Percentiles rank a stretch among this genome's conserved stretches.
phyloP scores from a whole-genome alignment of 2,797 vertebrate species.

The Notolabrus celidotus region DNA sequence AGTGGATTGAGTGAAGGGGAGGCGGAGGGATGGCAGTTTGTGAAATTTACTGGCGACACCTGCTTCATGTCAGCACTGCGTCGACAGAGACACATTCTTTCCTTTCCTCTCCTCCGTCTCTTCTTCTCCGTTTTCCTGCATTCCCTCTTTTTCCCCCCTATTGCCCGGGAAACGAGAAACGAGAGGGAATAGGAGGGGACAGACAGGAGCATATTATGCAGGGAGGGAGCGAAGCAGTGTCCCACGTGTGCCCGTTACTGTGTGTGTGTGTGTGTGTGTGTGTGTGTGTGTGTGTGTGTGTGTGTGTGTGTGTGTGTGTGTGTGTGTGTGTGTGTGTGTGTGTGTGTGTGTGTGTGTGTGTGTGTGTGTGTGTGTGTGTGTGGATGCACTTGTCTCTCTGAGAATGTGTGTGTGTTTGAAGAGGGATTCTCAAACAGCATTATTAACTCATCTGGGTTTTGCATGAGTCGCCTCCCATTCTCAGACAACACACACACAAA shows the following conservation, averaged over 20 bases:
- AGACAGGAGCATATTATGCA: conserved; percentile 61
- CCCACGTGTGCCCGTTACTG: conserved; percentile 19
- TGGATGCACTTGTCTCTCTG: conserved; percentile 39
- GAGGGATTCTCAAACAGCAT: conserved; percentile 76
- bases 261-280: conserved; percentile 15
- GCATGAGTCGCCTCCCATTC: conserved; percentile 61
- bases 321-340: conserved; percentile 24
- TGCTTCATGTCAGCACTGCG: conserved; percentile 64
- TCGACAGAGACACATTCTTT: conserved; percentile 49
- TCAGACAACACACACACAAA: conserved; percentile 27
- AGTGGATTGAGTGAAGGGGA: conserved; percentile 26
- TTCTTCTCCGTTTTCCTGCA: conserved; percentile 13
- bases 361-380: conserved; percentile 11
- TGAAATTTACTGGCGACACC: conserved; percentile 65
- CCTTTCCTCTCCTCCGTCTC: conserved; percentile 40
- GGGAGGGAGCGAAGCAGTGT: conserved; percentile 30
- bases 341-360: conserved; percentile 23
- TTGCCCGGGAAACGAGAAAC: conserved; percentile 14
- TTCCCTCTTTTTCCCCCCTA: background rate
- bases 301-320: conserved; percentile 42
- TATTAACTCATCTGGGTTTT: conserved; percentile 81
- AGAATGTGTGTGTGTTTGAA: conserved; percentile 59
- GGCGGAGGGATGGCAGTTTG: conserved; percentile 23
- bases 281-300: conserved; percentile 34
- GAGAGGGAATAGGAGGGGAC: conserved; percentile 63